Conservation (phyloP, 2,888 invertebrate species). For the Dicranocentrus wangi region DNA sequence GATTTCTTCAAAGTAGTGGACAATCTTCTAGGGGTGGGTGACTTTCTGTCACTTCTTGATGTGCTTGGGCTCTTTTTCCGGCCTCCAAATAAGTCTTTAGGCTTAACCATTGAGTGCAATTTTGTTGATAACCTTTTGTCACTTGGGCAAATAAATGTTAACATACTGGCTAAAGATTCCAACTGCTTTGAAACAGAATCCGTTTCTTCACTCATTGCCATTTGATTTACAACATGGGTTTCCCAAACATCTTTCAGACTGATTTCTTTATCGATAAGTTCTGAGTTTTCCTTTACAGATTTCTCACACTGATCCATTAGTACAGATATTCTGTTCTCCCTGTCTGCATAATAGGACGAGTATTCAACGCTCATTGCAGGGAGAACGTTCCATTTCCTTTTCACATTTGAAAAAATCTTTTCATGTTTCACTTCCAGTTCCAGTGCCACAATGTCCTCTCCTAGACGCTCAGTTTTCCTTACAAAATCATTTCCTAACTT, state of each 20-base stretch:
- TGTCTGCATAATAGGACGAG: slow-evolving; percentile 92
- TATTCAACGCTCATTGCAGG: slow-evolving; percentile 96
- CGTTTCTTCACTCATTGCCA: slow-evolving; percentile 61
- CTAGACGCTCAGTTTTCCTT: slow-evolving; percentile 92
- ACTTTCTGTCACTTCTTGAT: slow-evolving; percentile 36
- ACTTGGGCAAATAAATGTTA: slow-evolving; percentile 53
- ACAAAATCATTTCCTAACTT: slow-evolving; percentile 88
- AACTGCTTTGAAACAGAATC: slow-evolving; percentile 46
- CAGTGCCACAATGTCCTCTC: slow-evolving; percentile 86
- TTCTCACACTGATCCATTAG: slow-evolving; percentile 86
- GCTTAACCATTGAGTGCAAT: slow-evolving; percentile 11
- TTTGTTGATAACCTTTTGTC: slow-evolving; percentile 54
- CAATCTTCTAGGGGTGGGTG: slow-evolving; percentile 28
- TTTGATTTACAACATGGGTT: slow-evolving; percentile 53
- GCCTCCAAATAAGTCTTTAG: slow-evolving; percentile 19
- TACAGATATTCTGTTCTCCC: slow-evolving; percentile 86
- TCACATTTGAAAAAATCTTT: slow-evolving; percentile 87
- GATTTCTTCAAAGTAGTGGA: slow-evolving; percentile 37
- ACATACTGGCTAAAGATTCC: slow-evolving; percentile 58
- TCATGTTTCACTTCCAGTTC: slow-evolving; percentile 89
- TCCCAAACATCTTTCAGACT: slow-evolving; percentile 67
- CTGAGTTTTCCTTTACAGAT: slow-evolving; percentile 75
- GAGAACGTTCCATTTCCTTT: slow-evolving; percentile 94
- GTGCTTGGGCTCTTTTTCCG: slow-evolving; percentile 60
- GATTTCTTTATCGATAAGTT: slow-evolving; percentile 67